Evolutionary conservation across 2,888 invertebrate species (phyloP).

Genomic region (Neocrepidodera transversa): DNA sequence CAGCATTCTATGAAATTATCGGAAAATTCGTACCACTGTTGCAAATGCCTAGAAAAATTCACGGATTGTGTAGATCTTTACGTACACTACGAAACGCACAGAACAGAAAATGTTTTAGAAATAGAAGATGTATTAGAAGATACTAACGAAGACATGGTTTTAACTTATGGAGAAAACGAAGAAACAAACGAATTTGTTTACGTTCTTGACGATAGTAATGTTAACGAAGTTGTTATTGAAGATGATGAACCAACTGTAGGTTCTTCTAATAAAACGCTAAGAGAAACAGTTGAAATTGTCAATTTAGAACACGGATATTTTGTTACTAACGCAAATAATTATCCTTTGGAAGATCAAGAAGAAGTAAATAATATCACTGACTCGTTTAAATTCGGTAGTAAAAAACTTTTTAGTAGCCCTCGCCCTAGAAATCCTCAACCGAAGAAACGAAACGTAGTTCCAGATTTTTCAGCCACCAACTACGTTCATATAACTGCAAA

Average conservation of each 20-base stretch:
- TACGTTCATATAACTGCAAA: constrained; percentile 53
- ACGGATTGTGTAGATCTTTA: constrained; percentile 51
- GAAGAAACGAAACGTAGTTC: constrained; percentile 54
- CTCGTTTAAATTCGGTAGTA: constrained; percentile 23
- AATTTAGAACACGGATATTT: constrained; percentile 58
- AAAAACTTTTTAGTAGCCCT: constrained; percentile 27
- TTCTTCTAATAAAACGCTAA: constrained; percentile 13
- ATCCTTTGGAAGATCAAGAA: constrained; percentile 39
- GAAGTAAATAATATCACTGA: constrained; percentile 32
- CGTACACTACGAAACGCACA: constrained; percentile 55
- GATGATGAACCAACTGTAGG: constrained; percentile 38
- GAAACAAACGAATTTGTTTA: constrained; percentile 53
- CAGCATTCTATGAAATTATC: constrained; percentile 53
- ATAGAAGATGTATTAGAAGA: constrained; percentile 31
- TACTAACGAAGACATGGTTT: constrained; percentile 42
- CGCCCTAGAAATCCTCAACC: constrained; percentile 47
- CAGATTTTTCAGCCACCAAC: constrained; percentile 57
- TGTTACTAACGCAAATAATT: constrained; percentile 47
- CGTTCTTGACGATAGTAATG: constrained; percentile 54
- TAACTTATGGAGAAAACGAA: constrained; percentile 48
- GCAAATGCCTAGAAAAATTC: constrained; percentile 53
- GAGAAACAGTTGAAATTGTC: constrained; percentile 48
- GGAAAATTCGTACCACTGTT: constrained; percentile 52
- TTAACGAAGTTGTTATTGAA: constrained; percentile 56
- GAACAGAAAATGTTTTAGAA: constrained; percentile 26